phyloP scores from a whole-genome alignment of 2,888 invertebrate species.

The Plutella xylostella region DNA sequence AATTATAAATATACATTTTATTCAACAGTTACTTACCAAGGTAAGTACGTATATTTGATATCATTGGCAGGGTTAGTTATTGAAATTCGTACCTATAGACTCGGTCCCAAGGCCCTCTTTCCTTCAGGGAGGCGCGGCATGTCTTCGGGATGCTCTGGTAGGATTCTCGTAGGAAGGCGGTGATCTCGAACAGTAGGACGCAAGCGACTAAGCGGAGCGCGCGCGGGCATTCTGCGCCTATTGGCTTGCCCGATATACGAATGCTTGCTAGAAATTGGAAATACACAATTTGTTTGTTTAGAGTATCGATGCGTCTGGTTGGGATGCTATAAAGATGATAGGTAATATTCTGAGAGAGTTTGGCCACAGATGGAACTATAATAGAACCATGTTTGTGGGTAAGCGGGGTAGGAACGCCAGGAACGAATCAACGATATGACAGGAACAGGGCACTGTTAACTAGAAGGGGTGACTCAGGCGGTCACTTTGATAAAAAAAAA shows the following conservation, averaged over 20 bases:
- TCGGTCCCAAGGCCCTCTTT: slow-evolving; percentile 87
- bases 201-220: slow-evolving; percentile 94
- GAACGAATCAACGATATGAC: no score
- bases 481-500: no score
- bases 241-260: slow-evolving; percentile 66
- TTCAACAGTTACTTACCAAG: slow-evolving; percentile 57
- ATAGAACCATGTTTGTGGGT: no score
- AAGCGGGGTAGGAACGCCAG: no score
- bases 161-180: slow-evolving; percentile 95
- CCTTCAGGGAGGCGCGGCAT: slow-evolving; percentile 77
- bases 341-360: no score
- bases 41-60: slow-evolving; percentile 19
- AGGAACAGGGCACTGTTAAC: no score
- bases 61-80: no score
- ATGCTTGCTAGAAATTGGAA: slow-evolving; percentile 68
- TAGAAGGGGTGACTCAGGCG: no score
- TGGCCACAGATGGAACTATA: no score
- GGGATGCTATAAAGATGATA: no score
- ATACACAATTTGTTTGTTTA: not conserved
- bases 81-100: slow-evolving; percentile 73
- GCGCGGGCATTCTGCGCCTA: slow-evolving; percentile 88
- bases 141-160: slow-evolving; percentile 88
- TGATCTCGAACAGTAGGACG: slow-evolving; percentile 95
- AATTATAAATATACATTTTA: slow-evolving; percentile 50
- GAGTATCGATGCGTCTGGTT: no score